Conservation (phyloP, 2,797 vertebrate genomes). For the Hapalemur alaotrensis region DNA sequence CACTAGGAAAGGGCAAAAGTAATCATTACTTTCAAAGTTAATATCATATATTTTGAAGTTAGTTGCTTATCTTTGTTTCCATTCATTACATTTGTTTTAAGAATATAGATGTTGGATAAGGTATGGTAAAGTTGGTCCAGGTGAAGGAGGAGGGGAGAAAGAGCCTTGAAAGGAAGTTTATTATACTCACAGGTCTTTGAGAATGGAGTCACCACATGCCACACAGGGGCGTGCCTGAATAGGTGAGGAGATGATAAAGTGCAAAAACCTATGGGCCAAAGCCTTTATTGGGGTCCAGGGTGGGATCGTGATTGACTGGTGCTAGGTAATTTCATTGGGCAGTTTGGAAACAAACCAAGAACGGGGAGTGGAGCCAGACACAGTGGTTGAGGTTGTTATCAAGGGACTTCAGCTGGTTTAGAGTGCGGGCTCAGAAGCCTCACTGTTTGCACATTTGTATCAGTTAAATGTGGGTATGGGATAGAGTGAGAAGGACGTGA, state of each 20-base stretch:
- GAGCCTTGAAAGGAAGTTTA: neutral
- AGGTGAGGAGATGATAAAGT: neutral
- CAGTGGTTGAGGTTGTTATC: neutral
- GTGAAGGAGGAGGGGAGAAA: neutral
- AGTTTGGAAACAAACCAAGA: neutral
- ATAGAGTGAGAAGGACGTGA: neutral
- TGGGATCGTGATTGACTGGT: too few relatives aligned
- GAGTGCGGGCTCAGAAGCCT: neutral
- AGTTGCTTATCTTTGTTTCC: neutral
- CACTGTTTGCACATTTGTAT: too few relatives aligned
- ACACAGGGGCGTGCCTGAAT: neutral
- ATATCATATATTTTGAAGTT: neutral
- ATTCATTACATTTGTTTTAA: neutral
- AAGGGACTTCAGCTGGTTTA: constrained; percentile 18
- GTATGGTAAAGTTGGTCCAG: neutral
- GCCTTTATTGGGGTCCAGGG: neutral
- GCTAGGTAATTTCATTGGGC: neutral
- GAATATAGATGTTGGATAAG: neutral
- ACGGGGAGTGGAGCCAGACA: neutral
- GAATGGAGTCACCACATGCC: neutral
- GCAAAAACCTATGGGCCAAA: neutral
- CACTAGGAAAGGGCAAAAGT: neutral
- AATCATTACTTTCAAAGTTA: neutral
- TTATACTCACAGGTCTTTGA: neutral
- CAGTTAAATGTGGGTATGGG: too few relatives aligned